These are phyloP conservation scores for Australoheros scitulus DNA, from an alignment of 2,113 vertebrate genomes.

Conservation along the genomic window DNA sequence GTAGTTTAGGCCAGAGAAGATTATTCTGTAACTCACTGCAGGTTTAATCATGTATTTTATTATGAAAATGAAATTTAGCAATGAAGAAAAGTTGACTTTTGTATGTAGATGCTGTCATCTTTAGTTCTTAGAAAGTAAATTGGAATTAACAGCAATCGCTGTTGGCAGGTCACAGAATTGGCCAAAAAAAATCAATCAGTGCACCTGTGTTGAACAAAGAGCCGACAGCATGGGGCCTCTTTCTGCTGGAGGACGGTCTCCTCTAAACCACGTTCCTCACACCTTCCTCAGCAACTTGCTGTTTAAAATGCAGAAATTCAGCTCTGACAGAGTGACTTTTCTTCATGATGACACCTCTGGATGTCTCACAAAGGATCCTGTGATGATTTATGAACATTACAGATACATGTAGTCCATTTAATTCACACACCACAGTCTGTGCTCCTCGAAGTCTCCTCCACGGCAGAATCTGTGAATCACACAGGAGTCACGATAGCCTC, in stretches of 20 bases:
- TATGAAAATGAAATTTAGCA: not conserved
- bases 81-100: not conserved
- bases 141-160: not conserved
- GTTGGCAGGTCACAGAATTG: not conserved
- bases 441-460: not conserved
- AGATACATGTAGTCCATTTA: not conserved
- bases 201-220: not conserved
- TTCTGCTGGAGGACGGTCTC: not conserved
- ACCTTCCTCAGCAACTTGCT: not conserved
- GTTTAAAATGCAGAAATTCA: not conserved
- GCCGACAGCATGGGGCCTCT: not conserved
- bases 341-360: not conserved
- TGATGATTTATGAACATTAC: not conserved
- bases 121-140: not conserved
- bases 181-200: accelerated
- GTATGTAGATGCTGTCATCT: not conserved
- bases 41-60: not conserved
- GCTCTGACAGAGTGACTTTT: not conserved
- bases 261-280: not conserved
- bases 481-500: constrained; percentile 1
- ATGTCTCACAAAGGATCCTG: not conserved
- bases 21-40: not conserved
- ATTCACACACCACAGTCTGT: not conserved
- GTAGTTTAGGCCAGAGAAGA: accelerated
- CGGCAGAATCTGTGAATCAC: constrained; percentile 34